A percentile compares a stretch with the other conserved stretches of the same genome.
Evolutionary conservation across 2,113 vertebrate species (phyloP).

Genomic region (Cebidichthys violaceus): DNA sequence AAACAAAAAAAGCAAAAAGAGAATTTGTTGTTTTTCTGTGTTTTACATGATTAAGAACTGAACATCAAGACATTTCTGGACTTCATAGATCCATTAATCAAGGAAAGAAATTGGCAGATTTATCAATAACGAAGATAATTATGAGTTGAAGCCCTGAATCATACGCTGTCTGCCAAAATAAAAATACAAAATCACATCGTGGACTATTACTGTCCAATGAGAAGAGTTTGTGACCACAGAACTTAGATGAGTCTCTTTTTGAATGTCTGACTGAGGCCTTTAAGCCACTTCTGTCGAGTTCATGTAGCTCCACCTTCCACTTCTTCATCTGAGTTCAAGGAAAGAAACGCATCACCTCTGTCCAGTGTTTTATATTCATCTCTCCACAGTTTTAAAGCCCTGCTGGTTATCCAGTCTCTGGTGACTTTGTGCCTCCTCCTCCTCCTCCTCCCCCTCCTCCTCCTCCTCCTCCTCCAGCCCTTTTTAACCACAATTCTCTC

Average conservation of each 20-base stretch:
- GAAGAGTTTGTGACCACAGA: neutral
- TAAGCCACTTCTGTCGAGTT: neutral
- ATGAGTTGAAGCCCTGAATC: neutral
- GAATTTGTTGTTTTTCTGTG: neutral
- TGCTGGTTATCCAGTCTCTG: neutral
- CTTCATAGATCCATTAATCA: neutral
- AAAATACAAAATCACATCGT: neutral
- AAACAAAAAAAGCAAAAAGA: neutral
- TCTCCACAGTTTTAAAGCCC: neutral
- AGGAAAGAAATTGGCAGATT: neutral
- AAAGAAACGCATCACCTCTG: neutral
- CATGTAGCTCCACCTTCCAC: neutral
- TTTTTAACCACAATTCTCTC: conserved; percentile 35
- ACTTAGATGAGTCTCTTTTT: neutral
- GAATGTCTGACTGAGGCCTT: neutral
- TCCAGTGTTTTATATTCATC: neutral
- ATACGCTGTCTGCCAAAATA: neutral
- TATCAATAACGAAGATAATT: neutral
- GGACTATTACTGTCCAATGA: neutral
- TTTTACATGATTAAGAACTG: neutral
- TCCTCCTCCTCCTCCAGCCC: conserved; percentile 25
- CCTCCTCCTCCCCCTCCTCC: conserved; percentile 20
- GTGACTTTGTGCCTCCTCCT: conserved; percentile 17
- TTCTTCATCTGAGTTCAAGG: neutral
- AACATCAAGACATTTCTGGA: neutral